A percentile compares a stretch with the other conserved stretches of the same genome.
Conservation (phyloP, 2,888 invertebrate species). For the Clivina fossor region DNA sequence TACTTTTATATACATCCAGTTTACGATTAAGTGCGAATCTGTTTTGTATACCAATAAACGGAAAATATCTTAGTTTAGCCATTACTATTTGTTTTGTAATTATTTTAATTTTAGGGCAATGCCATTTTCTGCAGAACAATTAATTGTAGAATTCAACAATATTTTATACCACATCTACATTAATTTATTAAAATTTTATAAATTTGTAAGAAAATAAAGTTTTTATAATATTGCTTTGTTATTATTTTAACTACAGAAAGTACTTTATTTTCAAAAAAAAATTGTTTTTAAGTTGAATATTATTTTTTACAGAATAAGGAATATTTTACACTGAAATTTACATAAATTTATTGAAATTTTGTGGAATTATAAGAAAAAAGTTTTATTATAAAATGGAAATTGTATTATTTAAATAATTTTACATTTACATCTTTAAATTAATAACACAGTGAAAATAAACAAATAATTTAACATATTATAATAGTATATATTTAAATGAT, state of each 20-base stretch:
- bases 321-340: too few relatives aligned
- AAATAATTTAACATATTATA: slow-evolving; percentile 27
- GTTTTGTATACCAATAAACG: slow-evolving; percentile 72
- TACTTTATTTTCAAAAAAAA: too few relatives aligned
- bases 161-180: slow-evolving; percentile 4
- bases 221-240: too few relatives aligned
- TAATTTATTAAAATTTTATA: slow-evolving; percentile 11
- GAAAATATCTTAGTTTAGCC: slow-evolving; percentile 66
- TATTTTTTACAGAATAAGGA: too few relatives aligned
- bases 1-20: slow-evolving; percentile 75
- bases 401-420: slow-evolving; percentile 22
- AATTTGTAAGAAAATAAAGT: background rate
- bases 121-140: slow-evolving; percentile 65
- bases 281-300: too few relatives aligned
- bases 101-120: slow-evolving; percentile 72
- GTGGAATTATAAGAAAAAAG: background rate
- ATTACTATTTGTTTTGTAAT: slow-evolving; percentile 62
- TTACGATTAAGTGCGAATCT: slow-evolving; percentile 74
- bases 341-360: too few relatives aligned
- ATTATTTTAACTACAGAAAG: too few relatives aligned
- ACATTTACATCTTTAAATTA: slow-evolving; percentile 16
- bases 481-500: too few relatives aligned
- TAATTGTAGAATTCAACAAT: background rate
- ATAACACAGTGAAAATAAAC: slow-evolving; percentile 27
- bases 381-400: slow-evolving; percentile 13